Evolutionary conservation across 2,113 vertebrate genomes (phyloP).

Genomic region (Megaleporinus macrocephalus): DNA sequence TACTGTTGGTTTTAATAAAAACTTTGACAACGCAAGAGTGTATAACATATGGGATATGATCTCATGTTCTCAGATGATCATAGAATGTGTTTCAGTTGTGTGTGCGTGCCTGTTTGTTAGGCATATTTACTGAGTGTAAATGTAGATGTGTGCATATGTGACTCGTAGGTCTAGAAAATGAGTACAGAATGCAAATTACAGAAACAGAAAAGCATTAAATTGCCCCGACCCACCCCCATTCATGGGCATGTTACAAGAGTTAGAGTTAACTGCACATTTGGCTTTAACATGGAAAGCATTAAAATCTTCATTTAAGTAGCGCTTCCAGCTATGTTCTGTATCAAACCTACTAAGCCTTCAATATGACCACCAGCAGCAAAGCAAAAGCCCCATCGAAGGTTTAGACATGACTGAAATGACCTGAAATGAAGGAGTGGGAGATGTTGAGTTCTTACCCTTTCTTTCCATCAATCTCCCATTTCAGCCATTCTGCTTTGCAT

Average conservation of each 20-base stretch:
- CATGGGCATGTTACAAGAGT: conserved; percentile 38
- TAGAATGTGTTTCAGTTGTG: not conserved
- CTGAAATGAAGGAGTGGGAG: conserved; percentile 1
- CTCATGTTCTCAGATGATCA: conserved; percentile 3
- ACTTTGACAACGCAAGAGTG: not conserved
- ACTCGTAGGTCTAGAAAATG: conserved; percentile 22
- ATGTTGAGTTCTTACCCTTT: conserved; percentile 16
- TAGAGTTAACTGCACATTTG: conserved; percentile 35
- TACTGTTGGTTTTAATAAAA: conserved; percentile 1
- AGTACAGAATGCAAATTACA: conserved; percentile 44
- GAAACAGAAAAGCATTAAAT: conserved; percentile 42
- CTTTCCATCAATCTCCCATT: conserved; percentile 24
- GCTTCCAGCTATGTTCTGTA: conserved; percentile 48
- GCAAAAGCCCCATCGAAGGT: not conserved
- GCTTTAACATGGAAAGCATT: conserved; percentile 56
- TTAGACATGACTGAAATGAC: not conserved
- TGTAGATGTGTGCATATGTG: conserved; percentile 5
- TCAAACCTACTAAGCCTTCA: conserved; percentile 54
- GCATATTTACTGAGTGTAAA: conserved; percentile 7
- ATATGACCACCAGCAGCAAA: conserved; percentile 50
- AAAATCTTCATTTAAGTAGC: conserved; percentile 54
- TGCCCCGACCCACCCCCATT: conserved; percentile 46
- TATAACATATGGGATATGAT: not conserved
- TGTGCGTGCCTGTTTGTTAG: not conserved
- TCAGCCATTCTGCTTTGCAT: conserved; percentile 15